A percentile compares a stretch with the other conserved stretches of the same genome.
These are phyloP conservation scores for Drosophila subobscura DNA, from an alignment of 1,140 invertebrate genomes.

Conservation along the genomic window DNA sequence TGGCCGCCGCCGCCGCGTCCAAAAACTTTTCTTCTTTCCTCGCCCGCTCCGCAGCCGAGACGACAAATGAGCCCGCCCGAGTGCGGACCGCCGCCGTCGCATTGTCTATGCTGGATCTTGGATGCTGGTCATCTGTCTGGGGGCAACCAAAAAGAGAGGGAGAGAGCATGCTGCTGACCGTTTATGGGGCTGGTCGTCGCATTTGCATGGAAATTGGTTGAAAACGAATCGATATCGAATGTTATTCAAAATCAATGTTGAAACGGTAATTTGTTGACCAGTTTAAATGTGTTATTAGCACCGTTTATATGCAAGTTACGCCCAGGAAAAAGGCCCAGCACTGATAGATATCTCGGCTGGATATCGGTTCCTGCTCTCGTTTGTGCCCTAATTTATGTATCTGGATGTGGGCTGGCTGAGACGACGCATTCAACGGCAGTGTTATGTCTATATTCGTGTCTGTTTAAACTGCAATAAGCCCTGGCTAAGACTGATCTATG, in stretches of 20 bases:
- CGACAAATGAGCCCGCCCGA: conserved; percentile 79
- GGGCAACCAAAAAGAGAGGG: background rate
- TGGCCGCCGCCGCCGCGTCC: conserved; percentile 15
- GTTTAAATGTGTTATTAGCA: conserved; percentile 80
- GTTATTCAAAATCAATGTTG: conserved; percentile 43
- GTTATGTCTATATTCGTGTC: conserved; percentile 75
- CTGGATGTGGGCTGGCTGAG: conserved; percentile 57
- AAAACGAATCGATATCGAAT: conserved; percentile 67
- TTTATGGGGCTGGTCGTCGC: conserved; percentile 22
- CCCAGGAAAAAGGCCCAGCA: conserved; percentile 48
- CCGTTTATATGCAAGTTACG: conserved; percentile 79
- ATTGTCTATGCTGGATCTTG: conserved; percentile 70
- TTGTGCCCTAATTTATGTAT: conserved; percentile 72
- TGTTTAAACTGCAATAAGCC: conserved; percentile 76
- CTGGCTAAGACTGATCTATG: conserved; percentile 75
- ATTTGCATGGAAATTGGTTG: conserved; percentile 81
- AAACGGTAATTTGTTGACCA: conserved; percentile 81
- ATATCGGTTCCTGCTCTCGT: conserved; percentile 36
- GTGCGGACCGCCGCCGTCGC: conserved; percentile 71
- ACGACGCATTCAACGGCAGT: conserved; percentile 70
- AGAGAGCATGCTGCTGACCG: conserved; percentile 5
- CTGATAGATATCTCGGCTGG: conserved; percentile 45
- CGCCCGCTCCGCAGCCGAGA: conserved; percentile 35
- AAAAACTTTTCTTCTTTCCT: conserved; percentile 56
- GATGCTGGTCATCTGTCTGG: conserved; percentile 76